A percentile compares a stretch with the other conserved stretches of the same genome.
phyloP scores from a whole-genome alignment of 2,888 invertebrate species.

The Campoplex capitator region DNA sequence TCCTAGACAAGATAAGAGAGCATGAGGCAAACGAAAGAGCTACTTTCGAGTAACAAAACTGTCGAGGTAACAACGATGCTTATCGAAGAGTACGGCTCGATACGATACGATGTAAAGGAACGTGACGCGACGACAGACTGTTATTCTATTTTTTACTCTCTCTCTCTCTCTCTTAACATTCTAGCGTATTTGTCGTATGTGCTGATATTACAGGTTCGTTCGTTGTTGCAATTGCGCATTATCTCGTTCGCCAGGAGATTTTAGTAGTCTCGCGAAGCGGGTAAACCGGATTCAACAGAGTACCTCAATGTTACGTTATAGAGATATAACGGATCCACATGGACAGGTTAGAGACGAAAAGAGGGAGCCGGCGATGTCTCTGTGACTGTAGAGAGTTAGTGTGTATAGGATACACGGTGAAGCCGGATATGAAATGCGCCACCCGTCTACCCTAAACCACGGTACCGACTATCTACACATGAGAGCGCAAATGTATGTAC shows the following conservation, averaged over 20 bases:
- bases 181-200: neutral
- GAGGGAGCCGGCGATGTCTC: conserved; percentile 33
- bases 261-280: conserved; percentile 11
- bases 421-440: conserved; percentile 44
- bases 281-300: conserved; percentile 44
- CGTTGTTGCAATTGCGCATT: conserved; percentile 54
- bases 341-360: conserved; percentile 6
- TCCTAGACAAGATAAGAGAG: conserved; percentile 14
- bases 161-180: neutral
- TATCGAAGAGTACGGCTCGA: neutral
- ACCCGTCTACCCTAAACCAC: conserved; percentile 29
- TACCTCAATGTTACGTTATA: neutral
- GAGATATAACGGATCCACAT: neutral
- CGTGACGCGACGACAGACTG: neutral
- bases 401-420: conserved; percentile 4
- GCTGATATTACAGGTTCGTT: conserved; percentile 19
- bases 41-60: conserved; percentile 10
- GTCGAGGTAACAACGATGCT: conserved; percentile 1
- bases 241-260: conserved; percentile 50
- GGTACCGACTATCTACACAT: neutral
- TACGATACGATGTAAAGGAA: neutral
- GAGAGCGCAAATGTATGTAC: conserved; percentile 9
- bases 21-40: neutral
- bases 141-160: too few species aligned
- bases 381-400: neutral